Conservation (phyloP, 2,888 invertebrate species). For the Tanypteryx hageni region DNA sequence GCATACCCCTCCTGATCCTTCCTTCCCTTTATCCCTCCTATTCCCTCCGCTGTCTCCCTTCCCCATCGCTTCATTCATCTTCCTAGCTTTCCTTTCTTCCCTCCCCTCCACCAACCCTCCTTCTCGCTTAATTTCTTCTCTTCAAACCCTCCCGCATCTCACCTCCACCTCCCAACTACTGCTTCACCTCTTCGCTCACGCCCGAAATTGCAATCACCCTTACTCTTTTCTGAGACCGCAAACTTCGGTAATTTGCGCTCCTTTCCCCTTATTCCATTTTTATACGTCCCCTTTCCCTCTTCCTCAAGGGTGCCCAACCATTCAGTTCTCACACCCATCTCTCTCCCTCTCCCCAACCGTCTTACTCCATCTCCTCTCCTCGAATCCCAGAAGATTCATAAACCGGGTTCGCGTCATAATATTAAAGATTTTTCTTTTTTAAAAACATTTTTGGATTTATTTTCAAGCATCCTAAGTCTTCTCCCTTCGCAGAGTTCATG, state of each 20-base stretch:
- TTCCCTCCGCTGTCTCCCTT: neutral
- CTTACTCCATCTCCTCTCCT: neutral
- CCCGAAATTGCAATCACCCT: slow-evolving; percentile 8
- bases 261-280: neutral
- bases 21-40: neutral
- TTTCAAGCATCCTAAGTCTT: neutral
- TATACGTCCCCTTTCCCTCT: neutral
- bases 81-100: neutral
- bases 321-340: neutral
- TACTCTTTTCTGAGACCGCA: slow-evolving; percentile 24
- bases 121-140: slow-evolving; percentile 37
- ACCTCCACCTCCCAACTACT: neutral
- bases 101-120: neutral
- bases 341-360: neutral
- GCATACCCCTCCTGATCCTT: neutral
- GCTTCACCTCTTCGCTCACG: neutral
- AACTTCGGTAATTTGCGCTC: slow-evolving; percentile 26
- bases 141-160: neutral
- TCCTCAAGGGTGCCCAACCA: neutral
- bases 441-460: too few species aligned
- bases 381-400: neutral
- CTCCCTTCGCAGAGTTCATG: neutral
- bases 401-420: neutral
- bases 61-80: neutral
- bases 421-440: neutral